These are phyloP conservation scores for Lophochroa leadbeateri DNA, from an alignment of 2,113 vertebrate species.

Conservation along the genomic window DNA sequence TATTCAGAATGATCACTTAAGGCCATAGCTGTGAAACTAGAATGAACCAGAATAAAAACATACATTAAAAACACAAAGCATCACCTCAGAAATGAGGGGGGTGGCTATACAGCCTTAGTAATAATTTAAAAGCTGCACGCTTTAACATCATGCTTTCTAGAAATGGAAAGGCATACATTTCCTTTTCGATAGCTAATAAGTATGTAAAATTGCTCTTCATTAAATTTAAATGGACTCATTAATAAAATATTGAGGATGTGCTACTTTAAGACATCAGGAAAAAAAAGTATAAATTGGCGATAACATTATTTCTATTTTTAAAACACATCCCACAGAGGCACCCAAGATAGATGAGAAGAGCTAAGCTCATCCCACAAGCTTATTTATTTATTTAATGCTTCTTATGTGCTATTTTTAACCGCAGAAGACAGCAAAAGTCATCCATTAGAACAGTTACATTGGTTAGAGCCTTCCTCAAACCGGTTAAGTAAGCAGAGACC, in stretches of 20 bases:
- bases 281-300: conserved; percentile 1
- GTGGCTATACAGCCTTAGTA: neutral
- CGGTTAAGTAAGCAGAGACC: neutral
- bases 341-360: conserved; percentile 65
- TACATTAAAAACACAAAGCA: conserved; percentile 1
- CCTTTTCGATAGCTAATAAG: neutral
- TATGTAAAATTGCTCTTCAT: neutral
- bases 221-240: conserved; percentile 29
- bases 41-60: conserved; percentile 41
- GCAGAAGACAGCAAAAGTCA: conserved; percentile 38
- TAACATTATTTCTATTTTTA: conserved; percentile 65
- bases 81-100: neutral
- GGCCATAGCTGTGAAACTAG: neutral
- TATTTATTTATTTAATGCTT: conserved; percentile 66
- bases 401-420: conserved; percentile 38
- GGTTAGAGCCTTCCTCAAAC: neutral
- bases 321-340: conserved; percentile 48
- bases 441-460: conserved; percentile 18
- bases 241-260: conserved; percentile 51
- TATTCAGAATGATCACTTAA: conserved; percentile 32
- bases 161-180: neutral
- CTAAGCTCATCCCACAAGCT: conserved; percentile 57
- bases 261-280: conserved; percentile 45
- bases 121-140: neutral
- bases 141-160: conserved; percentile 7